These are phyloP conservation scores for Chelon auratus DNA, from an alignment of 2,797 vertebrate genomes.

Conservation along the genomic window DNA sequence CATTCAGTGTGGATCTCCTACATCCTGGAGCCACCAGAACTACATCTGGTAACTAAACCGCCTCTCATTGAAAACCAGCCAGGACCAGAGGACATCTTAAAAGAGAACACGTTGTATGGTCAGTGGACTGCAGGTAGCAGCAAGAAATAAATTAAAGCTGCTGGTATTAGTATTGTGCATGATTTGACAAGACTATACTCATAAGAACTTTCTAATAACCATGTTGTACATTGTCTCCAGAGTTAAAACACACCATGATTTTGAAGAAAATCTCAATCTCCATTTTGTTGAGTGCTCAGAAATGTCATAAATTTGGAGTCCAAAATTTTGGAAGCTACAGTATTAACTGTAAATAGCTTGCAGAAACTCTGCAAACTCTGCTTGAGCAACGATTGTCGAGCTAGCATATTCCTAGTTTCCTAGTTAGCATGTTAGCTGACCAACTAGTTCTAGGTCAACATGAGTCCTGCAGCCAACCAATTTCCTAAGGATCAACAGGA, in stretches of 20 bases:
- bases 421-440: not conserved
- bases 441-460: too few species aligned
- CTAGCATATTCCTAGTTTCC: not conserved
- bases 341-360: too few species aligned
- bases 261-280: too few species aligned
- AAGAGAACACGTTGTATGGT: constrained; percentile 4
- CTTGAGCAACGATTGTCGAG: not conserved
- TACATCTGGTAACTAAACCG: constrained; percentile 62
- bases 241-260: too few species aligned
- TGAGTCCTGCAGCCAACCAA: too few species aligned
- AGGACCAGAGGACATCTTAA: constrained; percentile 7
- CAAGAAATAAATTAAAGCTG: not conserved
- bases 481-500: too few species aligned
- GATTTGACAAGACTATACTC: not conserved
- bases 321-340: too few species aligned
- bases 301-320: too few species aligned
- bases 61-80: constrained; percentile 55
- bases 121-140: constrained; percentile 23
- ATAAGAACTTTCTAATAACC: too few species aligned
- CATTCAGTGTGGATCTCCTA: not conserved
- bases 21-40: constrained; percentile 52
- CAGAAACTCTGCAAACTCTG: too few species aligned
- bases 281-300: too few species aligned
- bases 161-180: not conserved
- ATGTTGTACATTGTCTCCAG: too few species aligned